These are phyloP conservation scores for Hylomyscus alleni DNA, from an alignment of 2,797 vertebrate genomes.

Conservation along the genomic window DNA sequence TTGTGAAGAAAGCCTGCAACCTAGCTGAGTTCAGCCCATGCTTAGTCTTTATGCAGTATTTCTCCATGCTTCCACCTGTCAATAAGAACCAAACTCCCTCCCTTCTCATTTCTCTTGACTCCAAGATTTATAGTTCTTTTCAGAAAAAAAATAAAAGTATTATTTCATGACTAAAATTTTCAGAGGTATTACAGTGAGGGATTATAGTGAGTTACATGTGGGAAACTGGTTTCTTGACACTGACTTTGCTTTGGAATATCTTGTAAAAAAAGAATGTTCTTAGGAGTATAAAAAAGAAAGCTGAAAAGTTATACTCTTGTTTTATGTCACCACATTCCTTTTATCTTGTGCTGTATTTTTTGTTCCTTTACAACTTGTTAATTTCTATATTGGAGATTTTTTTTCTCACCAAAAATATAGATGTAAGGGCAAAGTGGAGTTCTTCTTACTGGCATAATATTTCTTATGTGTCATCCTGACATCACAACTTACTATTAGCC, in stretches of 20 bases:
- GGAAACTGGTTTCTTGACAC: background rate
- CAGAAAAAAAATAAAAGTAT: background rate
- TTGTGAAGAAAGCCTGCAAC: background rate
- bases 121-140: background rate
- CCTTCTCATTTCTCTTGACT: background rate
- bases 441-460: background rate
- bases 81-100: background rate
- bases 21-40: background rate
- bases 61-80: background rate
- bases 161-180: background rate
- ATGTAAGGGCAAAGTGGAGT: background rate
- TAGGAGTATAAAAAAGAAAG: background rate
- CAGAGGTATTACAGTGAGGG: background rate
- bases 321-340: background rate
- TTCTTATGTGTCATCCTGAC: background rate
- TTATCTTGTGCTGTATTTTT: background rate
- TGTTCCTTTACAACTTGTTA: background rate
- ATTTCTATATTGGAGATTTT: background rate
- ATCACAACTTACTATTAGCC: background rate
- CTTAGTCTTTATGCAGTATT: background rate
- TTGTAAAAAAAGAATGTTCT: background rate
- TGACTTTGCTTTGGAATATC: constrained; percentile 10
- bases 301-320: background rate
- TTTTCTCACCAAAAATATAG: background rate
- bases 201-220: background rate